Evolutionary conservation across 2,113 vertebrate genomes (phyloP), one percentile per base, ranked within the genome.

Genomic region (Tupaia tana): DNA sequence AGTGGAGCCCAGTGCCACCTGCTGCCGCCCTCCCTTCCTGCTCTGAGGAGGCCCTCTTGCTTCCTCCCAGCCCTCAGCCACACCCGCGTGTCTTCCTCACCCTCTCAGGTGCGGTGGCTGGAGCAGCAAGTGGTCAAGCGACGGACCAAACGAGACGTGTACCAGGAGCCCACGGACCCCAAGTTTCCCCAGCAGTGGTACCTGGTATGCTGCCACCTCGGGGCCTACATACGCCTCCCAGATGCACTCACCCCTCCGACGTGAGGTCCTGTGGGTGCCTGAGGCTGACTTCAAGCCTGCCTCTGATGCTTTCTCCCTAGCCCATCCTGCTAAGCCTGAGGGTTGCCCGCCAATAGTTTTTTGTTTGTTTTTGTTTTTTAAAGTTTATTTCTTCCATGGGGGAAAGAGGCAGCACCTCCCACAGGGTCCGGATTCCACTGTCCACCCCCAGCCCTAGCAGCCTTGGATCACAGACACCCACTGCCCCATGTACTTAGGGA

Each of bases 101-200:
- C 75, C 31, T 85, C 59, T 4, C 95, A 99, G 99, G 99, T 99
- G 67, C 98, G 97, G 90, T 99, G 99, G 99, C 98, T 99, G 69
- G 99, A 99, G 95, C 99, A 99, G 97, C 99, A 99, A 97, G 99
- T 99, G 95, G 98, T 98, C 2, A 99, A 99, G 96, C 98, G 73
- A 70, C 98, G 99, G 97, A 98, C 94, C 97, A 99, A 99, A 97
- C 98, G 99, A 83, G 99, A 99, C 22, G 4, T 99, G 71, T 99
- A 98, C 96, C 97, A 91, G 59, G 99, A 99, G 75, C 99, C 99
- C 73, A 97, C 97, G 0, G 99, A 99, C 98, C 99, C 99, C 31
- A 99, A 99, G 97, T 99, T 99, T 96, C 98, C 97, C 0, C 99
- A 99, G 97, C 99, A 99, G 98, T 99, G 99, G 99, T 99, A 99